Conservation (phyloP, 1,140 invertebrate species). For the Bombyx mori region ASM3026992v2 NC_085114.1:8018001-8018500, state of each 20-base stretch:
- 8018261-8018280: constrained; percentile 61
- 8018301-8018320: constrained; percentile 57
- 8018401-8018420: neutral
- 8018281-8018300: constrained; percentile 36
- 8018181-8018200: neutral
- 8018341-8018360: constrained; percentile 57
- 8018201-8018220: neutral
- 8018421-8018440: constrained; percentile 4
- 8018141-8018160: too few relatives aligned
- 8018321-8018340: constrained; percentile 52
- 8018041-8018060: too few relatives aligned
- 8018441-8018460: neutral
- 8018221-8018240: constrained; percentile 11
- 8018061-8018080: too few relatives aligned
- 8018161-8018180: too few relatives aligned
- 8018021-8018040: too few relatives aligned
- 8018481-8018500: too few relatives aligned
- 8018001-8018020: too few relatives aligned
- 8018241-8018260: constrained; percentile 39
- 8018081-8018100: too few relatives aligned
- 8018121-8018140: too few relatives aligned
- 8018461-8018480: too few relatives aligned
- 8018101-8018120: too few relatives aligned
- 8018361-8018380: constrained; percentile 36
- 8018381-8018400: constrained; percentile 36